Conservation (phyloP, 2,888 invertebrate genomes). For the Ernsta delagoae region DNA sequence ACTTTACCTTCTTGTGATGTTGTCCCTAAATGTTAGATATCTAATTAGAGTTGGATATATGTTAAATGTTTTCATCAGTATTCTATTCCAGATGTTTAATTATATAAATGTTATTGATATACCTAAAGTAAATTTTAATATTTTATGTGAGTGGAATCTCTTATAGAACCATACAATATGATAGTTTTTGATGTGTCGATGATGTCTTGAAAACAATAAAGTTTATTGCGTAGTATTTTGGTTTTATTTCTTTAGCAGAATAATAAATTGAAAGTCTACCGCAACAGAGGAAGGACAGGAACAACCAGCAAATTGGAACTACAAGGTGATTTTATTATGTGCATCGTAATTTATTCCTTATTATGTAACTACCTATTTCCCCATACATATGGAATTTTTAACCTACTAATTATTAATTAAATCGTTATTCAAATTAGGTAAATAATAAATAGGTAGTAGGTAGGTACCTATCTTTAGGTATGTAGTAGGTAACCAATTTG, state of each 20-base stretch:
- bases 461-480: too few relatives aligned
- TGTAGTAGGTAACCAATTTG: too few relatives aligned
- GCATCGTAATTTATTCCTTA: too few relatives aligned
- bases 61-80: constrained; percentile 75
- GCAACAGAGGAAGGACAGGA: too few relatives aligned
- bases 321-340: too few relatives aligned
- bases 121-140: constrained; percentile 66
- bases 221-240: constrained; percentile 39
- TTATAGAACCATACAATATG: constrained; percentile 44
- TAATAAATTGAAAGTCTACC: too few relatives aligned
- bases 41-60: constrained; percentile 59
- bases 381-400: too few relatives aligned
- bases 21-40: constrained; percentile 61
- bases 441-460: too few relatives aligned
- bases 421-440: too few relatives aligned
- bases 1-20: constrained; percentile 60
- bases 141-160: constrained; percentile 56
- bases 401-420: too few relatives aligned
- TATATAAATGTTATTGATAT: constrained; percentile 68
- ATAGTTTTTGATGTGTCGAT: constrained; percentile 56
- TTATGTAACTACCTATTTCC: too few relatives aligned
- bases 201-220: constrained; percentile 62
- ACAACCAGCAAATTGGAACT: too few relatives aligned
- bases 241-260: neutral
- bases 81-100: constrained; percentile 60